Conservation (phyloP, 2,888 invertebrate genomes). For the Agonopterix arenella region DNA sequence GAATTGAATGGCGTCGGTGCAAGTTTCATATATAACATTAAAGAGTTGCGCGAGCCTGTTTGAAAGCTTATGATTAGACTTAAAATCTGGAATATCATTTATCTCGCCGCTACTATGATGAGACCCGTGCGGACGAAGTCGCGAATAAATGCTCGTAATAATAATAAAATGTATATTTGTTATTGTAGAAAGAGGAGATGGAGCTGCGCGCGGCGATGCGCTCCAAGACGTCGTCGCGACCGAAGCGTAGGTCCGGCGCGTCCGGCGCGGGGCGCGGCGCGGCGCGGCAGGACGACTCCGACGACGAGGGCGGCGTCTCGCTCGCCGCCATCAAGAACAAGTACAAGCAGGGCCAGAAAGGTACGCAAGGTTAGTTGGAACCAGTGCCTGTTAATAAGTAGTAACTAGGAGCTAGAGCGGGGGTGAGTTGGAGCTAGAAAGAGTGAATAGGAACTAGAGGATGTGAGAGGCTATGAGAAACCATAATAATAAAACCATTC, state of each 20-base stretch:
- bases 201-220: constrained; percentile 92
- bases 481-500: background rate
- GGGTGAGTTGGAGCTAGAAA: too few species aligned
- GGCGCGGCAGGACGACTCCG: constrained; percentile 89
- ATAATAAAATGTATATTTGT: too few species aligned
- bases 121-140: too few species aligned
- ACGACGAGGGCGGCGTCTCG: constrained; percentile 95
- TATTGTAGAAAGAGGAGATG: constrained; percentile 94
- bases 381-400: background rate
- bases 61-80: too few species aligned
- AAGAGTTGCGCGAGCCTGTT: too few species aligned
- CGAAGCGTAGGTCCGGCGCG: constrained; percentile 66
- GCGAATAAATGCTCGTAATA: too few species aligned
- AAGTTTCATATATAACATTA: too few species aligned
- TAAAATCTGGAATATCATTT: too few species aligned
- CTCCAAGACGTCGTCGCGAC: constrained; percentile 64
- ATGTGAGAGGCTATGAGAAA: too few species aligned
- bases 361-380: constrained; percentile 16
- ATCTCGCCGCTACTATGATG: too few species aligned
- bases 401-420: background rate
- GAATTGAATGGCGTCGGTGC: too few species aligned
- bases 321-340: constrained; percentile 96
- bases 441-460: too few species aligned
- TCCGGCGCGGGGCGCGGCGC: constrained; percentile 52
- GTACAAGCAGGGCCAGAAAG: constrained; percentile 83